phyloP scores from a whole-genome alignment of 1,140 invertebrate genomes.

The Stegodyphus mimosarum region DNA sequence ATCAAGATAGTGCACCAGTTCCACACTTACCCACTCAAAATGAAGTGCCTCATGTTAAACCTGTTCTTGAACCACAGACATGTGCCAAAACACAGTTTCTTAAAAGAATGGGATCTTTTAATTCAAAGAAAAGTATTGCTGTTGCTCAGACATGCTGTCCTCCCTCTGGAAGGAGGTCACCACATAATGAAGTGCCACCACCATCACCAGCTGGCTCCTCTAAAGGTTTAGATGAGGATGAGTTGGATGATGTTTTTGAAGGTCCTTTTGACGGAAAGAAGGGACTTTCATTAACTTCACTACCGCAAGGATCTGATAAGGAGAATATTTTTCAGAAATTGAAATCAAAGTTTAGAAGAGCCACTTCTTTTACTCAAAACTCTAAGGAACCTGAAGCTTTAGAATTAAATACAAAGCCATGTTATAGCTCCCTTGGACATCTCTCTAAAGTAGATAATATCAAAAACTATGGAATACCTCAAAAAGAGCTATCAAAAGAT shows the following conservation, averaged over 20 bases:
- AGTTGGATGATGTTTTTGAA: conserved; percentile 23
- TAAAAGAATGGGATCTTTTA: conserved; percentile 16
- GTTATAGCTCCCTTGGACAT: neutral
- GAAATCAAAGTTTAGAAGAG: conserved; percentile 16
- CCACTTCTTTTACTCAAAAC: conserved; percentile 2
- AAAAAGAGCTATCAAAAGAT: neutral
- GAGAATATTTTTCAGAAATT: neutral
- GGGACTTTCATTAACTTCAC: neutral
- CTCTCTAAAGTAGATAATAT: neutral
- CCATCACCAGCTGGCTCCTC: conserved; percentile 35
- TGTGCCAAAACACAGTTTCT: conserved; percentile 45
- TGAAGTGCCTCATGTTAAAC: neutral
- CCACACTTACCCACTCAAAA: neutral
- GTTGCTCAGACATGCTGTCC: neutral
- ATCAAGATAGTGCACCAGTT: neutral
- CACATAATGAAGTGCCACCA: conserved; percentile 35
- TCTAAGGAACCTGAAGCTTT: neutral
- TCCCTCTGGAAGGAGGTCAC: neutral
- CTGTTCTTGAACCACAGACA: conserved; percentile 29
- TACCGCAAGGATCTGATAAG: neutral
- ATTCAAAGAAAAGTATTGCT: neutral
- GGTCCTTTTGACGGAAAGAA: neutral
- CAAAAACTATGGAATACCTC: neutral
- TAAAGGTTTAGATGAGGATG: conserved; percentile 2
- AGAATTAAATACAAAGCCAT: neutral